These are phyloP conservation scores for Mesorhabditis belari DNA, from an alignment of 2,888 invertebrate genomes.

Conservation along the genomic window DNA sequence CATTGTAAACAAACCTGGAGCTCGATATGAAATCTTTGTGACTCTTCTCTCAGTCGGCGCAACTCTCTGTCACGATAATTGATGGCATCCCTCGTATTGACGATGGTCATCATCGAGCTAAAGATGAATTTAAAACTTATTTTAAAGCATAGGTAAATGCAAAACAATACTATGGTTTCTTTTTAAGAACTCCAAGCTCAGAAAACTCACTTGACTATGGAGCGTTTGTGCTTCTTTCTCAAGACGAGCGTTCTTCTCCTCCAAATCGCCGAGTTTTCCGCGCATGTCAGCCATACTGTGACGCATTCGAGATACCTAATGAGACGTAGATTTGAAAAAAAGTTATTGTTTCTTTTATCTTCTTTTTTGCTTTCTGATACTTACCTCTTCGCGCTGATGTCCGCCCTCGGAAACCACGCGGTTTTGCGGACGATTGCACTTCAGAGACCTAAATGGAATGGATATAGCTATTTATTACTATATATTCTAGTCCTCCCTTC, in stretches of 20 bases:
- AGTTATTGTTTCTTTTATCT: conserved; percentile 55
- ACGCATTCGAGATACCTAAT: conserved; percentile 27
- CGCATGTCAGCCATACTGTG: conserved; percentile 28
- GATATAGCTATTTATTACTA: not conserved
- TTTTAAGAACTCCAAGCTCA: too few relatives aligned
- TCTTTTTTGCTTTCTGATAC: conserved; percentile 58
- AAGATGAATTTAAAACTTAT: conserved; percentile 51
- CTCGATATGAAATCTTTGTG: conserved; percentile 53
- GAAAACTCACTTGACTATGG: conserved; percentile 42
- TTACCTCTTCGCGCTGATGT: conserved; percentile 57
- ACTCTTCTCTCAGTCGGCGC: conserved; percentile 53
- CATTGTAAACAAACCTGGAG: too few relatives aligned
- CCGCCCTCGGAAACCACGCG: conserved; percentile 57
- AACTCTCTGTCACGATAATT: conserved; percentile 53
- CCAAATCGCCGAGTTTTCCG: conserved; percentile 34
- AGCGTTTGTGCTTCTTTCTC: conserved; percentile 50
- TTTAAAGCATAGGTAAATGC: not conserved
- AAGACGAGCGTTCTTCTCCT: conserved; percentile 37
- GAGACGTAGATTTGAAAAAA: too few relatives aligned
- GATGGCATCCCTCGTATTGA: conserved; percentile 54
- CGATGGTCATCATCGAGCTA: conserved; percentile 57
- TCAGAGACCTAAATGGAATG: conserved; percentile 42
- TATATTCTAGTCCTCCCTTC: not conserved
- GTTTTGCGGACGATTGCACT: conserved; percentile 52
- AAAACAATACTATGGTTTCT: not conserved